Evolutionary conservation across 2,113 vertebrate genomes (phyloP), one percentile per base, ranked within the genome.

Genomic region (Caretta caretta): DNA sequence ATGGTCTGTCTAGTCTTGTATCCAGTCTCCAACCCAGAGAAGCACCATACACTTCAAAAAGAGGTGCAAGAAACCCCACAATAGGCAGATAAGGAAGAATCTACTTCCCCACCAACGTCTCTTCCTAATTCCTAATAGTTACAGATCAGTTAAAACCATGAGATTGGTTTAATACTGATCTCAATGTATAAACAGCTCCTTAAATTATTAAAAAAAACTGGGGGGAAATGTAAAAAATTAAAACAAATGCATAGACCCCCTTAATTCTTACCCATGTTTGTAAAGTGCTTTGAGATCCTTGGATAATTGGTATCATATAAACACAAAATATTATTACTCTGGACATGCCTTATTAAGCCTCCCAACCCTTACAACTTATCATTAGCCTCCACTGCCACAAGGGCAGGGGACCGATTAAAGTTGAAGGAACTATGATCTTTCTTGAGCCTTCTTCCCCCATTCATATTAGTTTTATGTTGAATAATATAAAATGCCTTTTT

Each of bases 131-230:
- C 25, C 22, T 2, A 5, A 16, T 31, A 86, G 48, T 75, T 0
- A 0, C 2, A 0, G 16, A 5, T 25, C 3, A 2, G 20, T 3
- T 38, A 2, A 0, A 0, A 5, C 14, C 19, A 22, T 1, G 0
- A 76, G 10, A 17, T 25, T 14, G 27, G 5, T 54, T 7, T 0
- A 27, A 78, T 38, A 6, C n/a, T 14, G 12, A 14, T 27, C 80
- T 16, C 24, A 14, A 46, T 24, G 0, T 4, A 0, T 6, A 1
- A 0, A 0, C 12, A 35, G 20, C 24, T 38, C 16, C 13, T 20
- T 27, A 19, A 59, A 56, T 59, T 56, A 46, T 48, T 27, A 16
- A 25, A 76, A 78, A 29, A 10, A 6, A 35, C 6, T 5, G 6
- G 75, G 25, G 14, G 4, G 5, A 29, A 25, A 48, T 29, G 75